phyloP scores from a whole-genome alignment of 1,140 invertebrate species.

The Cherax quadricarinatus region DNA sequence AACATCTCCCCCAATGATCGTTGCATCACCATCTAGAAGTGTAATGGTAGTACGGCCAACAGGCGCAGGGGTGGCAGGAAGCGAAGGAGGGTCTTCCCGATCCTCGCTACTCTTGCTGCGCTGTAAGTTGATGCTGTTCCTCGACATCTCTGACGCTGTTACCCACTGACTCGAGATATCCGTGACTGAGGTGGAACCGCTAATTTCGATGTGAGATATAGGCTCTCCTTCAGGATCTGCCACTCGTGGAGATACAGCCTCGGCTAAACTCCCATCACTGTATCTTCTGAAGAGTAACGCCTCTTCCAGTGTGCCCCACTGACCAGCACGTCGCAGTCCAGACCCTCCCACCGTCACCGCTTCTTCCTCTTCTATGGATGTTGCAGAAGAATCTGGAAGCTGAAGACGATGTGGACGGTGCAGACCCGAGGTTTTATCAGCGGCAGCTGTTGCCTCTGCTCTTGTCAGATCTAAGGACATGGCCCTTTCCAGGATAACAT shows the following conservation, averaged over 20 bases:
- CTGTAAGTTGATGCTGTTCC: constrained; percentile 43
- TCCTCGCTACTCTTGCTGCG: constrained; percentile 12
- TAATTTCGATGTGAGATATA: constrained; percentile 66
- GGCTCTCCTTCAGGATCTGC: constrained; percentile 23
- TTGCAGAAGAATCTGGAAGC: constrained; percentile 67
- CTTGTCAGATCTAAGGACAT: constrained; percentile 85
- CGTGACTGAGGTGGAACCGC: constrained; percentile 55
- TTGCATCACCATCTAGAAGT: constrained; percentile 59
- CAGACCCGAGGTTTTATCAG: constrained; percentile 78
- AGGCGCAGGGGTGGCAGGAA: constrained; percentile 51
- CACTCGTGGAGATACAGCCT: constrained; percentile 39
- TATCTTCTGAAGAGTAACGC: constrained; percentile 51
- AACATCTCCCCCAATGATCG: constrained; percentile 32
- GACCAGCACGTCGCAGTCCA: constrained; percentile 47
- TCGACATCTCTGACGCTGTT: constrained; percentile 52
- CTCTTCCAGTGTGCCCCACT: constrained; percentile 66
- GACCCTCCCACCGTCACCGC: constrained; percentile 31
- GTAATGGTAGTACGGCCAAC: constrained; percentile 60
- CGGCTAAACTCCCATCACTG: constrained; percentile 39
- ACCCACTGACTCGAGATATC: constrained; percentile 62
- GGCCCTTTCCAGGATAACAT: constrained; percentile 83
- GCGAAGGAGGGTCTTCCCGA: constrained; percentile 33
- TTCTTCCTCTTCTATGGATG: constrained; percentile 66
- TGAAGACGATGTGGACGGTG: constrained; percentile 48
- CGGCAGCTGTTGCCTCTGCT: constrained; percentile 77